A percentile compares a stretch with the other conserved stretches of the same genome.
phyloP scores from a whole-genome alignment of 2,113 vertebrate species.

The Myocastor coypus region DNA sequence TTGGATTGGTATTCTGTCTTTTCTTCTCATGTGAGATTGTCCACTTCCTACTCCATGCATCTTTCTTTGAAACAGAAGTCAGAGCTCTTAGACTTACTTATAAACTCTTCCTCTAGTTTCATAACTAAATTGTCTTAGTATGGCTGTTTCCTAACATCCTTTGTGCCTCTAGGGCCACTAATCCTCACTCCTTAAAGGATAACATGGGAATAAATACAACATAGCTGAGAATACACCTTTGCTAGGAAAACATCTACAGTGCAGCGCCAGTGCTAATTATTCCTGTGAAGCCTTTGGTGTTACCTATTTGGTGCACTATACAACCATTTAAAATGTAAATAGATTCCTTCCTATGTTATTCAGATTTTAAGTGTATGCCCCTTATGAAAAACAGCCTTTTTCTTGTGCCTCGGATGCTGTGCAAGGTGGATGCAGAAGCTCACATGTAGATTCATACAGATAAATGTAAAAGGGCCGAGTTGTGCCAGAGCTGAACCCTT shows the following conservation, averaged over 20 bases:
- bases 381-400: background rate
- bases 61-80: background rate
- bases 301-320: background rate
- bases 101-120: background rate
- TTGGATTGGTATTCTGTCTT: background rate
- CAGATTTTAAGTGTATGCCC: background rate
- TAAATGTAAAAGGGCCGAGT: too few relatives aligned
- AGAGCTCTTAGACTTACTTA: background rate
- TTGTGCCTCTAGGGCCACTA: background rate
- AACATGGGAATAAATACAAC: constrained; percentile 2
- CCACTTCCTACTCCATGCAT: background rate
- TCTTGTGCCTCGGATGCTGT: background rate
- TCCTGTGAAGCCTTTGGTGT: background rate
- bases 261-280: background rate
- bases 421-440: too few relatives aligned
- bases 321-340: background rate
- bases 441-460: background rate
- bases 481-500: background rate
- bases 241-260: background rate
- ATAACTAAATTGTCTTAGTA: background rate
- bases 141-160: background rate
- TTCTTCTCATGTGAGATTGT: background rate
- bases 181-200: background rate
- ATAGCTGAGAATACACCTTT: background rate
- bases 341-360: background rate